phyloP scores from a whole-genome alignment of 2,888 invertebrate genomes.

The Platypus cylindrus region DNA sequence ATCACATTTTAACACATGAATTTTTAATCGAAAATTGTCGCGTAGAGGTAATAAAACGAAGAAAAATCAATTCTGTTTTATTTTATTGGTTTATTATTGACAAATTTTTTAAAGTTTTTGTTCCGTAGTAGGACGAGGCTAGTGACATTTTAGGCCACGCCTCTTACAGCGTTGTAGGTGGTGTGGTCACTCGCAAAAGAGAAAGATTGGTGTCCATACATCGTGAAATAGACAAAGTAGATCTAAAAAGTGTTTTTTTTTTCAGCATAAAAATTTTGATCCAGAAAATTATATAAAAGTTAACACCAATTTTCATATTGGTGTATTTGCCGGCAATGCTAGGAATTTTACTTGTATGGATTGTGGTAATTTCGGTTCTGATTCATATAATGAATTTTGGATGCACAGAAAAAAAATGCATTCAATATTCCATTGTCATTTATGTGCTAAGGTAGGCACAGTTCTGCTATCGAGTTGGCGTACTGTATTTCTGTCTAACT shows the following conservation, averaged over 20 bases:
- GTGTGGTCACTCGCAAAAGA: too few relatives aligned
- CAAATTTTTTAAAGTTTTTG: too few relatives aligned
- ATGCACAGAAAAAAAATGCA: slow-evolving; percentile 41
- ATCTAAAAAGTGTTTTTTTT: slow-evolving; percentile 4
- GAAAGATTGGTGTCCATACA: too few relatives aligned
- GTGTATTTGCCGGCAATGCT: too few relatives aligned
- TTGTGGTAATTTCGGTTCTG: slow-evolving; percentile 29
- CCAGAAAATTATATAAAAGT: slow-evolving; percentile 38
- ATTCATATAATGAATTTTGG: slow-evolving; percentile 39
- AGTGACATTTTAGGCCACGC: too few relatives aligned
- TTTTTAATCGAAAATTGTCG: slow-evolving; percentile 34
- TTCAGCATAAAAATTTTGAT: slow-evolving; percentile 30
- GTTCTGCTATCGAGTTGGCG: too few relatives aligned
- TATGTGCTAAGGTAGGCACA: slow-evolving; percentile 38
- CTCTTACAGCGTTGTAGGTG: too few relatives aligned
- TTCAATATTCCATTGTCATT: slow-evolving; percentile 45
- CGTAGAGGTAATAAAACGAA: slow-evolving; percentile 25
- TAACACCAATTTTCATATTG: slow-evolving; percentile 27
- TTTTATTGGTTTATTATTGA: not conserved
- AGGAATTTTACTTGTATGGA: slow-evolving; percentile 25
- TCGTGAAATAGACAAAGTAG: too few relatives aligned
- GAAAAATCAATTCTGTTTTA: not conserved
- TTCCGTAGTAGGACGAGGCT: too few relatives aligned
- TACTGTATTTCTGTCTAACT: too few relatives aligned
- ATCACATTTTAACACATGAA: slow-evolving; percentile 43